These are phyloP conservation scores for Stercorarius parasiticus DNA, from an alignment of 2,113 vertebrate species.

Conservation along the genomic window DNA sequence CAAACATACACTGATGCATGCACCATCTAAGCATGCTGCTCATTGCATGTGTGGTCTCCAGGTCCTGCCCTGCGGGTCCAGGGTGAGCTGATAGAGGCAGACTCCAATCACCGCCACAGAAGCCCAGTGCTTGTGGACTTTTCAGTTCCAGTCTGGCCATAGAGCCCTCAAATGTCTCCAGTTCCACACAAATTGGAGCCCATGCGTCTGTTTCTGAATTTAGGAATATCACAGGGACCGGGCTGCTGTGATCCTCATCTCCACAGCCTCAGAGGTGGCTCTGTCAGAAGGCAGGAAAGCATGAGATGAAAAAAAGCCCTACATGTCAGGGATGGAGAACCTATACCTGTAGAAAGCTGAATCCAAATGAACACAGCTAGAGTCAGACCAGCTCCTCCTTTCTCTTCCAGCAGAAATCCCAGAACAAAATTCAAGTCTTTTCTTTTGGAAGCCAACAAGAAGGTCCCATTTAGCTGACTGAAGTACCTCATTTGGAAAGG, in stretches of 20 bases:
- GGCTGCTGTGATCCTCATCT: not conserved
- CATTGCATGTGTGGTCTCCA: not conserved
- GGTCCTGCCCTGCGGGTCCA: not conserved
- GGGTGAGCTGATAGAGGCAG: not conserved
- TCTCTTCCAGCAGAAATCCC: not conserved
- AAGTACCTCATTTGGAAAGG: not conserved
- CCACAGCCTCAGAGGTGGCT: not conserved
- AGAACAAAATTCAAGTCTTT: not conserved
- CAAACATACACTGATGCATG: accelerated
- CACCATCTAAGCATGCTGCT: not conserved
- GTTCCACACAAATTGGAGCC: not conserved
- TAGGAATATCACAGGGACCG: not conserved
- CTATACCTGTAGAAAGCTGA: not conserved
- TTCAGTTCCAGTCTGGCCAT: not conserved
- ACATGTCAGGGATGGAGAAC: not conserved
- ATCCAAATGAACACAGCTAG: not conserved
- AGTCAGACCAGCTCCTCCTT: not conserved
- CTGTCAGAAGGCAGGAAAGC: not conserved
- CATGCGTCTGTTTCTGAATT: not conserved
- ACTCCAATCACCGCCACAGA: accelerated
- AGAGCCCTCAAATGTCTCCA: not conserved
- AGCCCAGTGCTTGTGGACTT: accelerated
- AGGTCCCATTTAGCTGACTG: not conserved
- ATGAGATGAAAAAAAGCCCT: not conserved
- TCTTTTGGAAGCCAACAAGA: not conserved